Conservation (phyloP, 2,888 invertebrate genomes). For the Amaurobius ferox region DNA sequence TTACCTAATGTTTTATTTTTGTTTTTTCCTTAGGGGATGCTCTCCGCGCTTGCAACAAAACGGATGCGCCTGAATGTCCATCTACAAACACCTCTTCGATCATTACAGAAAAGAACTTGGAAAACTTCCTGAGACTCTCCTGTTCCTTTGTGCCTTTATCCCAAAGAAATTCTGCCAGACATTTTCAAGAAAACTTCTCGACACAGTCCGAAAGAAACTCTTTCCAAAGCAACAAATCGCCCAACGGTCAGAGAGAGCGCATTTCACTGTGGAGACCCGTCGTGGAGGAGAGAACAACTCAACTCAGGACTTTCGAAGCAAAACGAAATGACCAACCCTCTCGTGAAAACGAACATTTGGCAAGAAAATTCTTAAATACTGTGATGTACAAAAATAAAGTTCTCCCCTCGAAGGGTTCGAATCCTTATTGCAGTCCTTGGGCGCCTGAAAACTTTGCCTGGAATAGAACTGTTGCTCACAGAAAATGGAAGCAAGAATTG, state of each 20-base stretch:
- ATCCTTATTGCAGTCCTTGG: too few species aligned
- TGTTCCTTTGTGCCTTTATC: conserved; percentile 33
- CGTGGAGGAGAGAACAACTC: not conserved
- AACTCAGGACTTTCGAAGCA: not conserved
- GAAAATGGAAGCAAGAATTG: not conserved
- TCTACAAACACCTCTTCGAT: too few species aligned
- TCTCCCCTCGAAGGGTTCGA: too few species aligned
- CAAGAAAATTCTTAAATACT: too few species aligned
- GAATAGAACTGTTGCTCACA: not conserved
- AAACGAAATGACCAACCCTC: too few species aligned
- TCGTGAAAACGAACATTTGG: too few species aligned
- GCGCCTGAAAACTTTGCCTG: not conserved
- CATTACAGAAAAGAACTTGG: conserved; percentile 41
- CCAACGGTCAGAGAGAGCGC: not conserved
- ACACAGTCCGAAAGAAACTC: not conserved
- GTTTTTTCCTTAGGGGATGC: too few species aligned
- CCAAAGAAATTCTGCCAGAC: not conserved
- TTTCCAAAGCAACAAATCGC: too few species aligned
- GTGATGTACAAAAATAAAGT: too few species aligned
- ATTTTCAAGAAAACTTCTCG: not conserved
- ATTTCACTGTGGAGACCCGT: not conserved
- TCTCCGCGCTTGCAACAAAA: too few species aligned
- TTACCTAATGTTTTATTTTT: too few species aligned
- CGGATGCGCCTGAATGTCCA: too few species aligned
- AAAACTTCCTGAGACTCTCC: conserved; percentile 45